A percentile compares a stretch with the other conserved stretches of the same genome.
Evolutionary conservation across 2,113 vertebrate species (phyloP).

Genomic region (Climacteris rufus): DNA sequence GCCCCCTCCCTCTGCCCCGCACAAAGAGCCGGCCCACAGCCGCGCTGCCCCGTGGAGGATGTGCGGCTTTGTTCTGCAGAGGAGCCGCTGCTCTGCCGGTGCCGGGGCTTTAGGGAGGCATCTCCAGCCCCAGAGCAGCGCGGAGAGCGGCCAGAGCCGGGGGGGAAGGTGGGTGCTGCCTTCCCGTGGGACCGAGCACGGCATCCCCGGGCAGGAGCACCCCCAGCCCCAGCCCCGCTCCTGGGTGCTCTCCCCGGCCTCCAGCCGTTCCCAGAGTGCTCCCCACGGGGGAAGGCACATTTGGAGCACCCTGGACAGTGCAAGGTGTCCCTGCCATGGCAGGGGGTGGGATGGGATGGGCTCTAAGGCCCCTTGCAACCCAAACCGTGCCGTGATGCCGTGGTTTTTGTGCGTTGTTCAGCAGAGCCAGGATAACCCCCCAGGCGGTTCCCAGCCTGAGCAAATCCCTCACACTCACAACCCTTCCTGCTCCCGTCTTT

Average conservation of each 20-base stretch:
- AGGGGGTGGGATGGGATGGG: accelerated
- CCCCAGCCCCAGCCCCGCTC: neutral
- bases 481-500: neutral
- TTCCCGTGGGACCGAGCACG: accelerated
- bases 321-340: neutral
- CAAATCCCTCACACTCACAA: accelerated
- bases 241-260: accelerated
- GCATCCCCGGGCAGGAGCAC: accelerated
- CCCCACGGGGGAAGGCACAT: accelerated
- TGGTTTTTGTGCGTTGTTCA: accelerated
- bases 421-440: accelerated
- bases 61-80: no score
- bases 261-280: accelerated
- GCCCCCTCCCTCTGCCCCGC: neutral
- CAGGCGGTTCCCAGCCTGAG: accelerated
- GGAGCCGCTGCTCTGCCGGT: neutral
- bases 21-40: accelerated
- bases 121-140: accelerated
- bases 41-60: accelerated
- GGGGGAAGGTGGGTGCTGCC: accelerated
- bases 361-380: neutral
- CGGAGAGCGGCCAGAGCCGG: accelerated
- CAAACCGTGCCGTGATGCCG: accelerated
- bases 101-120: neutral
- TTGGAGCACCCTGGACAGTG: neutral